phyloP scores from a whole-genome alignment of 2,797 vertebrate species.

The Urophycis tenuis region DNA sequence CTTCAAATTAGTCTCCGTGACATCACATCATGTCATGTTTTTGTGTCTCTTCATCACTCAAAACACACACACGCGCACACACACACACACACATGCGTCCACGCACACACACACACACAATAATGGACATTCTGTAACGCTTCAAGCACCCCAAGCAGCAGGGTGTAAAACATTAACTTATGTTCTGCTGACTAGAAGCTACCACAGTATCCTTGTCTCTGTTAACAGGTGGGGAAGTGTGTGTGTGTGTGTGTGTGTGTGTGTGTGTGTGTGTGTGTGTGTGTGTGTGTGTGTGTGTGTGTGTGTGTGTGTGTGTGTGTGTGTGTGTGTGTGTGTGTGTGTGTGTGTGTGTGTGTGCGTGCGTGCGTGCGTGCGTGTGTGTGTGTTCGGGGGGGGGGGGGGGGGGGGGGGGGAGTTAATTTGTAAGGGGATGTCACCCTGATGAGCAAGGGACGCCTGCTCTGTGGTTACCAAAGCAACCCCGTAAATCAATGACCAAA shows the following conservation, averaged over 20 bases:
- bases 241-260: slow-evolving; percentile 5
- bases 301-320: slow-evolving; percentile 7
- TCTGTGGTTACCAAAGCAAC: slow-evolving; percentile 52
- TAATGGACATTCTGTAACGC: slow-evolving; percentile 20
- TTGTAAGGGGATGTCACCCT: slow-evolving; percentile 46
- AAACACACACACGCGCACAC: slow-evolving; percentile 1
- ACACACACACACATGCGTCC: slow-evolving; percentile 4
- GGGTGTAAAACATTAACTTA: slow-evolving; percentile 74
- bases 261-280: slow-evolving; percentile 30
- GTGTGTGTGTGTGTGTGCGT: not conserved
- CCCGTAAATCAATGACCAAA: slow-evolving; percentile 43
- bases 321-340: no score
- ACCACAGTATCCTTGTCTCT: slow-evolving; percentile 57
- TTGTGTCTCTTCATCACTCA: not conserved
- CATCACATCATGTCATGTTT: not conserved
- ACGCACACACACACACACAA: slow-evolving; percentile 1
- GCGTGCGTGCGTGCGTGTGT: not conserved
- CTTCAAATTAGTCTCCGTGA: no score
- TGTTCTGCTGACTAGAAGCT: slow-evolving; percentile 61
- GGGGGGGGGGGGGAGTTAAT: not conserved
- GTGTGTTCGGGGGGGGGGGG: no score
- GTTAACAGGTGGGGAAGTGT: slow-evolving; percentile 43
- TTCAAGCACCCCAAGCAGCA: slow-evolving; percentile 25
- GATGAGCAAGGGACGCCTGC: slow-evolving; percentile 48
- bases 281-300: slow-evolving; percentile 5